phyloP scores from a whole-genome alignment of 2,797 vertebrate genomes.

The Lagocephalus sceleratus region DNA sequence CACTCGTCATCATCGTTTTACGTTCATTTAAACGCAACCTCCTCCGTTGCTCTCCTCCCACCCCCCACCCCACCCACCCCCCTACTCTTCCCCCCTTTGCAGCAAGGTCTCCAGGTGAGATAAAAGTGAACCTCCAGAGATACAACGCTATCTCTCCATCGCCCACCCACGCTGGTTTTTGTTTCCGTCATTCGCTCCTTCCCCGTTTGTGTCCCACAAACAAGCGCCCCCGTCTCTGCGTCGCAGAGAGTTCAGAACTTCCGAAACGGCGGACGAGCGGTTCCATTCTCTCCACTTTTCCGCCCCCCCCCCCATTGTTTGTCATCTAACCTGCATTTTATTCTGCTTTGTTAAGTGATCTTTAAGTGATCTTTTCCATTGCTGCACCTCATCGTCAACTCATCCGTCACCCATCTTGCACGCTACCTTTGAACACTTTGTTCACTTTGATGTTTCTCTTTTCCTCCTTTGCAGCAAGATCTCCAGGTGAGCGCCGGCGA shows the following conservation, averaged over 20 bases:
- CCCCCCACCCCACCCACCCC: too few species aligned
- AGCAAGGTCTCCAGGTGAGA: slow-evolving; percentile 76
- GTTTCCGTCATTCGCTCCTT: background rate
- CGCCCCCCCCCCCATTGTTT: slow-evolving; percentile 15
- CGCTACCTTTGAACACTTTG: slow-evolving; percentile 1
- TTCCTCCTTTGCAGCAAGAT: slow-evolving; percentile 68
- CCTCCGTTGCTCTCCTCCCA: slow-evolving; percentile 3
- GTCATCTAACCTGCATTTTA: slow-evolving; percentile 19
- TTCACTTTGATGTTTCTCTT: slow-evolving; percentile 46
- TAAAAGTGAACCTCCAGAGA: slow-evolving; percentile 53
- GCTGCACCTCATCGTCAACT: slow-evolving; percentile 14
- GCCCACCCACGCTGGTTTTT: background rate
- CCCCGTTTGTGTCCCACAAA: slow-evolving; percentile 8
- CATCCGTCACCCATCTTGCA: slow-evolving; percentile 17
- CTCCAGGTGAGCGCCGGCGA: slow-evolving; percentile 73
- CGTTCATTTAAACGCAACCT: slow-evolving; percentile 25
- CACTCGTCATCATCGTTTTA: background rate
- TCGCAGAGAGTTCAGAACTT: slow-evolving; percentile 16
- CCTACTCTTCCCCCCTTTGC: slow-evolving; percentile 30
- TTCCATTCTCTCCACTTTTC: slow-evolving; percentile 35
- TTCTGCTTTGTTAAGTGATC: slow-evolving; percentile 19
- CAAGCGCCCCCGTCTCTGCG: slow-evolving; percentile 42
- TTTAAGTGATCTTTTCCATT: slow-evolving; percentile 19
- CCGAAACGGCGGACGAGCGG: slow-evolving; percentile 33
- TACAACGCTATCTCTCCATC: slow-evolving; percentile 6